A percentile compares a stretch with the other conserved stretches of the same genome.
These are phyloP conservation scores for Acanthopleura granulata DNA, from an alignment of 2,888 invertebrate species.

Conservation along the genomic window DNA sequence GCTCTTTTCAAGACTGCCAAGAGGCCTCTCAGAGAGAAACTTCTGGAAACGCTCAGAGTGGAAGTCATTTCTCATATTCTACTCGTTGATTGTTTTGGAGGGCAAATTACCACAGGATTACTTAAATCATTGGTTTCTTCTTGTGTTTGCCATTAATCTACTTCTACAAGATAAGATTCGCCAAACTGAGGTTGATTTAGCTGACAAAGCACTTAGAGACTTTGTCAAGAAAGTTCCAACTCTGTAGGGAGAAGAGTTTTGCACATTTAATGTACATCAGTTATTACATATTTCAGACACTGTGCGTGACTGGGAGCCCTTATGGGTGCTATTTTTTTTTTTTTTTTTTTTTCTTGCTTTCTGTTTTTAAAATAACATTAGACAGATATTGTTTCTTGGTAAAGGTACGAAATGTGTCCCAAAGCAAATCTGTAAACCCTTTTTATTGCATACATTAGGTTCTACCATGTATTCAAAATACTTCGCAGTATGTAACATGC, in stretches of 20 bases:
- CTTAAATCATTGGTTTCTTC: conserved; percentile 17
- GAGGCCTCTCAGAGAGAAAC: neutral
- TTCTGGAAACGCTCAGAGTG: conserved; percentile 22
- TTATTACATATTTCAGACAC: conserved; percentile 10
- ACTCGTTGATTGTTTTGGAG: conserved; percentile 4
- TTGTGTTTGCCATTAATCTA: neutral
- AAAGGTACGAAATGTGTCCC: conserved; percentile 18
- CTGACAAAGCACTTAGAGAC: neutral
- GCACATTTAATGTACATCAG: conserved; percentile 22
- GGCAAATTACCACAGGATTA: neutral
- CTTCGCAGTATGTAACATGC: neutral
- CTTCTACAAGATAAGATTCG: conserved; percentile 12
- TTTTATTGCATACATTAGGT: neutral
- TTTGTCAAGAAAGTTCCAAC: neutral
- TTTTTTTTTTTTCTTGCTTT: neutral
- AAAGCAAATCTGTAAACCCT: conserved; percentile 6
- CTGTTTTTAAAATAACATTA: conserved; percentile 10
- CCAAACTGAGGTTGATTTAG: neutral
- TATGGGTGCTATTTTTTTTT: conserved; percentile 17
- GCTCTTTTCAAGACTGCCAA: neutral
- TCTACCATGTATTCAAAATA: too few relatives aligned
- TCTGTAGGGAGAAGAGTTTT: neutral
- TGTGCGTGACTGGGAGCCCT: neutral
- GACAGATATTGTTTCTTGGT: neutral
- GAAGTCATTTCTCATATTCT: conserved; percentile 19